Conservation (phyloP, 2,113 vertebrate genomes). For the Delphinus delphis region DNA sequence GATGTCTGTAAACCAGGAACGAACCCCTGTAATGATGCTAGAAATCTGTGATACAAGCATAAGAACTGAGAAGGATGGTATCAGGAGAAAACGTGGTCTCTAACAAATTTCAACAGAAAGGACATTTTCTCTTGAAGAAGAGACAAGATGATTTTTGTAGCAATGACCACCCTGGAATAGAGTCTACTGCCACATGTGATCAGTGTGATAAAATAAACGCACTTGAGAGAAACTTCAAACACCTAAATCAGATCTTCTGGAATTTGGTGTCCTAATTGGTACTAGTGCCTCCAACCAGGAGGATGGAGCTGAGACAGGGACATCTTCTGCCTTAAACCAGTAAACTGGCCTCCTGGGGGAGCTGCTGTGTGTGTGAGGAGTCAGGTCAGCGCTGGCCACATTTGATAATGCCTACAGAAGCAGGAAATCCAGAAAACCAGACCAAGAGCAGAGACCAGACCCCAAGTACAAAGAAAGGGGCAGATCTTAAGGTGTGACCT, state of each 20-base stretch:
- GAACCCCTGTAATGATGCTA: background rate
- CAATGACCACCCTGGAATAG: fast-evolving
- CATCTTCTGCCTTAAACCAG: background rate
- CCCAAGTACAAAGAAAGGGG: background rate
- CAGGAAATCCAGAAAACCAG: background rate
- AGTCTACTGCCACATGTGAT: background rate
- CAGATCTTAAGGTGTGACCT: background rate
- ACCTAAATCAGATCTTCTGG: background rate
- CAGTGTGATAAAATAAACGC: background rate
- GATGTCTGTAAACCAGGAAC: background rate
- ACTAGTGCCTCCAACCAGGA: background rate
- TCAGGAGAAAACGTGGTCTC: background rate
- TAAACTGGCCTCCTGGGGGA: background rate
- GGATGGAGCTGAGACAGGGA: background rate
- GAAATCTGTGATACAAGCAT: background rate
- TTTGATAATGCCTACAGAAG: background rate
- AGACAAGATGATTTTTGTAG: background rate
- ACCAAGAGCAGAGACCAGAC: background rate
- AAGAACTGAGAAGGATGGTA: background rate
- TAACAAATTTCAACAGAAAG: background rate
- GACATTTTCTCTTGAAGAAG: too few species aligned
- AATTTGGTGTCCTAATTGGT: background rate
- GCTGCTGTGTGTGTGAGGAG: background rate
- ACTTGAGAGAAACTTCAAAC: background rate
- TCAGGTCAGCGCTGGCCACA: background rate